These are phyloP conservation scores for Thunnus maccoyii DNA, from an alignment of 2,113 vertebrate species.

Conservation along the genomic window DNA sequence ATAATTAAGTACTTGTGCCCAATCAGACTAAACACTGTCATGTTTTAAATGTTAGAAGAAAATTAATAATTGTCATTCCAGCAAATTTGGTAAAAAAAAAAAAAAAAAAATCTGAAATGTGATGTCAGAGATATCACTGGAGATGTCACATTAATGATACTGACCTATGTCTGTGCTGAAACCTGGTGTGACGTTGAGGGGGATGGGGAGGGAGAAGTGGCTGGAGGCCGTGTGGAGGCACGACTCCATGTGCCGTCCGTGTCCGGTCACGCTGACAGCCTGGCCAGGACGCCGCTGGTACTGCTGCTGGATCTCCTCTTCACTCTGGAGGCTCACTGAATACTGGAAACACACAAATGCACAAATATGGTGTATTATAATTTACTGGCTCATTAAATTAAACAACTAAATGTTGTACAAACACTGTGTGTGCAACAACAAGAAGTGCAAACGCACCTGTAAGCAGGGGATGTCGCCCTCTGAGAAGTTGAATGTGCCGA, in stretches of 20 bases:
- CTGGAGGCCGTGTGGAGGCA: conserved; percentile 96
- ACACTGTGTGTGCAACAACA: neutral
- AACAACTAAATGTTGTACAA: neutral
- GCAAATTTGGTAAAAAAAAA: too few relatives aligned
- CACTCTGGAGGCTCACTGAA: conserved; percentile 95
- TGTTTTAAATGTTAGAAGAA: too few relatives aligned
- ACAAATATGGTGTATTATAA: neutral
- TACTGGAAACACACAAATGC: conserved; percentile 83
- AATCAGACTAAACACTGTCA: too few relatives aligned
- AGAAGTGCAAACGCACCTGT: conserved; percentile 85
- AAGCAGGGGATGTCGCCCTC: conserved; percentile 96
- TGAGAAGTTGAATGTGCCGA: conserved; percentile 95
- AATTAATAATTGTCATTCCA: too few relatives aligned
- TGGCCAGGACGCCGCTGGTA: conserved; percentile 90
- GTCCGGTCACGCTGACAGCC: conserved; percentile 88
- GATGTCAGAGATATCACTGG: neutral
- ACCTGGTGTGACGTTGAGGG: conserved; percentile 93
- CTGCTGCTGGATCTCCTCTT: conserved; percentile 92
- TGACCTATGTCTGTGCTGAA: conserved; percentile 95
- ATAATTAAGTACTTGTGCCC: too few relatives aligned
- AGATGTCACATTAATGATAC: conserved; percentile 32
- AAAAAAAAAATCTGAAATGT: too few relatives aligned
- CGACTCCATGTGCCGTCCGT: conserved; percentile 94
- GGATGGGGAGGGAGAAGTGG: conserved; percentile 96
- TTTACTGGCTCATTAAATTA: neutral